Evolutionary conservation across 92 coral and sea anemone genomes (phyloP), one percentile per base, ranked within the genome.

Genomic region (Parazoanthus darwini): DNA sequence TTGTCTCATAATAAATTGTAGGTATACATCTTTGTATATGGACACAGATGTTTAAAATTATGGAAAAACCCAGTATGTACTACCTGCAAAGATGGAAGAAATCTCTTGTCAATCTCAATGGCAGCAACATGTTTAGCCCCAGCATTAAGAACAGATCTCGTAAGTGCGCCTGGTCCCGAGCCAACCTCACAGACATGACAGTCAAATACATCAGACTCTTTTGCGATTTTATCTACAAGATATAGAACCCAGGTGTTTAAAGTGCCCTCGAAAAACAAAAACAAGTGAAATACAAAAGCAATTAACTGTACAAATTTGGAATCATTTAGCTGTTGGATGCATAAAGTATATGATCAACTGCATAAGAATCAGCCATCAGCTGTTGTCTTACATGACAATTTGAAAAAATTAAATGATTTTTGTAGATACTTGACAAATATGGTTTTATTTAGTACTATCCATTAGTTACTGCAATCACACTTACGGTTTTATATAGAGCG

Each of bases 101-200:
- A 97, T 82, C 99, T 89, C 77, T 86, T 88, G 85, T 97, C 99
- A 82, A 97, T 92, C 86, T 97, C 99, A 11, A 97, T 96, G 42
- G 98, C 98, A 51, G 96, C 95, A 23, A 97, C 96, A 89, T 94
- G 98, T 73, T 92, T 94, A 35, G 98, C 96, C 51, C 99, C 99
- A 82, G 96, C 98, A 50, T 93, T 94, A 63, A 97, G 82, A 71
- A 97, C 88, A 43, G 99, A 97, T 66, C 99, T 90, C 6, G 99
- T 97, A 11, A 97, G 90, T 4, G 98, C 94, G 26, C 99, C 99
- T 0, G 98, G 99, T 11, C 99, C 99, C 23, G 99, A 91, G 8
- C 99, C 99, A 46, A 97, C 98, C 85, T 97, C 99, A 90, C 98
- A 97, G 2, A 97, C 99, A 90, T 92, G 92, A 77, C 99, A 97